Conservation (phyloP, 2,797 vertebrate species). For the Lophotriccus pileatus region DNA sequence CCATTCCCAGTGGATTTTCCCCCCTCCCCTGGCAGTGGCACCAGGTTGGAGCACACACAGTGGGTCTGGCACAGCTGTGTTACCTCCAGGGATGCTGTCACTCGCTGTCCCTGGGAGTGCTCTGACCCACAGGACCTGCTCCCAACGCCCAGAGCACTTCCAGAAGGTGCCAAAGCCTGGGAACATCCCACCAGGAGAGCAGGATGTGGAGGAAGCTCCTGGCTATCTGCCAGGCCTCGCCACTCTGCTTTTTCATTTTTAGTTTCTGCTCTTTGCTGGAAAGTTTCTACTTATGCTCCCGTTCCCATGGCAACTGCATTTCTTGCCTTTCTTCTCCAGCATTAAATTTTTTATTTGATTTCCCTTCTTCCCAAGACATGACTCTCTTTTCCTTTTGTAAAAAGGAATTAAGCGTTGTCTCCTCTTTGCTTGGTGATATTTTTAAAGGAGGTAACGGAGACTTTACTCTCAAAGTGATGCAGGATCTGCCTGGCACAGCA, state of each 20-base stretch:
- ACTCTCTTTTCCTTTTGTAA: slow-evolving; percentile 21
- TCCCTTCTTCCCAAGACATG: slow-evolving; percentile 51
- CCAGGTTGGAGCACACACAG: background rate
- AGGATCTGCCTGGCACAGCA: background rate
- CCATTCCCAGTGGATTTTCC: background rate
- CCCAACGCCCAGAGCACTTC: background rate
- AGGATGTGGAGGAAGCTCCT: slow-evolving; percentile 15
- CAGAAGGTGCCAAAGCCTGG: background rate
- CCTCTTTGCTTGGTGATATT: slow-evolving; percentile 1
- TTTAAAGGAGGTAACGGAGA: slow-evolving; percentile 1
- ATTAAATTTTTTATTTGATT: slow-evolving; percentile 59
- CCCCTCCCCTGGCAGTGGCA: background rate
- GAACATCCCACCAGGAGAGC: background rate
- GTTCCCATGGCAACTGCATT: slow-evolving; percentile 74
- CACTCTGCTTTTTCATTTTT: slow-evolving; percentile 37
- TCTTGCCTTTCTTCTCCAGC: slow-evolving; percentile 58
- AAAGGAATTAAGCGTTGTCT: slow-evolving; percentile 16
- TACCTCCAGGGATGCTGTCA: fast-evolving
- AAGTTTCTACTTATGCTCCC: slow-evolving; percentile 72
- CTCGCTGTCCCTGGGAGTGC: fast-evolving
- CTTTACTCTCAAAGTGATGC: background rate
- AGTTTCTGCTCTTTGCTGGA: slow-evolving; percentile 43
- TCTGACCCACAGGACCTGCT: background rate
- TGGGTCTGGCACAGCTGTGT: background rate
- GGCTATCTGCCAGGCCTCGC: background rate